Evolutionary conservation across 2,888 invertebrate species (phyloP).

Genomic region (Drosophila lutescens): DNA sequence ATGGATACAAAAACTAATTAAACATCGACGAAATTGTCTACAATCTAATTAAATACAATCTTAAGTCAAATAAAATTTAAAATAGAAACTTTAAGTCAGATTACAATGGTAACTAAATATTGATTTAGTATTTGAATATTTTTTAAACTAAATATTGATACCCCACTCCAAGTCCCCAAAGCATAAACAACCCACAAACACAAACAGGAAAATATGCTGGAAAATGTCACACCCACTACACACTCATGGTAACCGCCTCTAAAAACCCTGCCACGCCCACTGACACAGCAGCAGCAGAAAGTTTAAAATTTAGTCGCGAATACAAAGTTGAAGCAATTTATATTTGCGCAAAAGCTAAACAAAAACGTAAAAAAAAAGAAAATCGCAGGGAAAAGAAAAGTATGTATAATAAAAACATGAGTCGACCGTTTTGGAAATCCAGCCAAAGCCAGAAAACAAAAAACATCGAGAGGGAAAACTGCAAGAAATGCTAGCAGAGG

Average conservation of each 20-base stretch:
- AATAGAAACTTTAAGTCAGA: no score
- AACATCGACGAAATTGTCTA: no score
- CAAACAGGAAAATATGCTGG: neutral
- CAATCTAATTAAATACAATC: no score
- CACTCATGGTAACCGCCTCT: constrained; percentile 7
- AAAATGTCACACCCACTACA: constrained; percentile 18
- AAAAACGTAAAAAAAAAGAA: constrained; percentile 15
- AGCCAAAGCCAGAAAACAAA: constrained; percentile 40
- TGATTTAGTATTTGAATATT: no score
- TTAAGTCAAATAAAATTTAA: no score
- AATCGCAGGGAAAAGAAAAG: constrained; percentile 22
- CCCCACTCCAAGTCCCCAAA: neutral
- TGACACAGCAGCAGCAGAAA: constrained; percentile 8
- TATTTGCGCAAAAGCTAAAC: constrained; percentile 28
- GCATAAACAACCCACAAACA: neutral
- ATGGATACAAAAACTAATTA: no score
- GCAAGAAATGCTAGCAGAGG: constrained; percentile 22
- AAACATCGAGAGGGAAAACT: constrained; percentile 32
- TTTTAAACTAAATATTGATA: no score
- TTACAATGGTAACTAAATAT: no score
- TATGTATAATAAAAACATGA: constrained; percentile 50
- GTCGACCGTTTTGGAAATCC: constrained; percentile 42
- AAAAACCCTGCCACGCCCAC: constrained; percentile 10
- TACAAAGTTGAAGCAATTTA: constrained; percentile 54
- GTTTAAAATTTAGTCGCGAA: constrained; percentile 17